These are phyloP conservation scores for Psittacara wagleri DNA, from an alignment of 2,113 vertebrate species.

Conservation along the genomic window DNA sequence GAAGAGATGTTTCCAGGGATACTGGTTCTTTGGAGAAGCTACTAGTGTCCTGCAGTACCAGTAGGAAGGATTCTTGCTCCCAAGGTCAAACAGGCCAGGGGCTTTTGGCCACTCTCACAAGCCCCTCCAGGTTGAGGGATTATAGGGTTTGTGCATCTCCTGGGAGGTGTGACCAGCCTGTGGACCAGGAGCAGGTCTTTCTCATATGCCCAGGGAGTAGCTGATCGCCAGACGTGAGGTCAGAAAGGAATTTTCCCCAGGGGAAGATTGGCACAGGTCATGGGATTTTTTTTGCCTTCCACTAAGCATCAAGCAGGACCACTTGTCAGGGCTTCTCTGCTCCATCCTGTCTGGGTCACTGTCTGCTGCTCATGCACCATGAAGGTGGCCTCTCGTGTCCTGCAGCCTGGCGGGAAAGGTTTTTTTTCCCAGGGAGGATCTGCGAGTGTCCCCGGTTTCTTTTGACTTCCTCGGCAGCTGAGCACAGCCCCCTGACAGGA, in stretches of 20 bases:
- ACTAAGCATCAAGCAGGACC: background rate
- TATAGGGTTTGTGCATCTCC: background rate
- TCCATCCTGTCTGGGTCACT: background rate
- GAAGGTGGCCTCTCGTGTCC: background rate
- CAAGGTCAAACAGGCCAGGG: background rate
- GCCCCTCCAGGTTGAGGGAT: background rate
- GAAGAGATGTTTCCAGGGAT: background rate
- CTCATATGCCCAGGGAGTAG: background rate
- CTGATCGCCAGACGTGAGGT: background rate
- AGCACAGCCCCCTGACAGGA: background rate
- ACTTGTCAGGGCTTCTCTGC: background rate
- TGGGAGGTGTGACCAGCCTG: background rate
- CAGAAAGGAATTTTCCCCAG: background rate
- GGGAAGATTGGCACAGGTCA: background rate
- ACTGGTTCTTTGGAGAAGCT: background rate
- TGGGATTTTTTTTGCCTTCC: background rate
- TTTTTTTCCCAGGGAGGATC: background rate
- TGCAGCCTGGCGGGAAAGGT: background rate
- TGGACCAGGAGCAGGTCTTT: background rate
- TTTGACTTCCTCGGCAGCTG: background rate
- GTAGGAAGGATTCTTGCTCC: background rate
- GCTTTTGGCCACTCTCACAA: background rate
- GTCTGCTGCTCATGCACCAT: background rate
- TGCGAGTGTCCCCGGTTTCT: background rate
- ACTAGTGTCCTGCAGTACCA: background rate